phyloP scores from a whole-genome alignment of 1,140 invertebrate genomes.

The Heterodera schachtii region DNA sequence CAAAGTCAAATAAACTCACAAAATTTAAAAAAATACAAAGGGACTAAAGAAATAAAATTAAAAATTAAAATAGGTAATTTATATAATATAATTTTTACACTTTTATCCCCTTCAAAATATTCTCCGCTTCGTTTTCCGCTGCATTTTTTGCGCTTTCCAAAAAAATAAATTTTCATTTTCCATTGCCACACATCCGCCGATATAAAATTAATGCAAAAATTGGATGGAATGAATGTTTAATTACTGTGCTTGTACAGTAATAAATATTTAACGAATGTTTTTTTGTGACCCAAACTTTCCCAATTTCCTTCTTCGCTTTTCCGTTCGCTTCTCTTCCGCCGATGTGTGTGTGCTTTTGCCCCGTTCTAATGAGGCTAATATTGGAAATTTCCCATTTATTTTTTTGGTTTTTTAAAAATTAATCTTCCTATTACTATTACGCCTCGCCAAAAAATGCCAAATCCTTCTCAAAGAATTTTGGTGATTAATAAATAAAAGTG shows the following conservation, averaged over 20 bases:
- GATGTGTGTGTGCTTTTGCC: background rate
- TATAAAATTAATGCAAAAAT: background rate
- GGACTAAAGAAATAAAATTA: too few relatives aligned
- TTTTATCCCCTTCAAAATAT: too few relatives aligned
- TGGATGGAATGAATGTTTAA: background rate
- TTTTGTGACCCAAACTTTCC: background rate
- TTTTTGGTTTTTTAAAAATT: background rate
- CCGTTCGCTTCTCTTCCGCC: too few relatives aligned
- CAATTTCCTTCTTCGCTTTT: background rate
- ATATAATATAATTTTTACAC: too few relatives aligned
- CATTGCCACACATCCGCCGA: background rate
- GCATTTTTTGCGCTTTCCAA: too few relatives aligned
- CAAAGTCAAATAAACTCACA: too few relatives aligned
- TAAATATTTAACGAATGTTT: conserved; percentile 10
- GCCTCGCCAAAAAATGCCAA: background rate
- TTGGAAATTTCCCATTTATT: background rate
- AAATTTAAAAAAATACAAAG: too few relatives aligned
- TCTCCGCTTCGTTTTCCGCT: too few relatives aligned
- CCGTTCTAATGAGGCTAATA: background rate
- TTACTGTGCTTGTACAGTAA: background rate
- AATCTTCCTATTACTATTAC: background rate
- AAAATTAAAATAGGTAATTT: too few relatives aligned
- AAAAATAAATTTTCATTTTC: background rate
- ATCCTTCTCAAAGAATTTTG: background rate
- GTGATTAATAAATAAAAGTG: background rate